phyloP scores from a whole-genome alignment of 2,888 invertebrate species.

The Lycia hirtaria region DNA sequence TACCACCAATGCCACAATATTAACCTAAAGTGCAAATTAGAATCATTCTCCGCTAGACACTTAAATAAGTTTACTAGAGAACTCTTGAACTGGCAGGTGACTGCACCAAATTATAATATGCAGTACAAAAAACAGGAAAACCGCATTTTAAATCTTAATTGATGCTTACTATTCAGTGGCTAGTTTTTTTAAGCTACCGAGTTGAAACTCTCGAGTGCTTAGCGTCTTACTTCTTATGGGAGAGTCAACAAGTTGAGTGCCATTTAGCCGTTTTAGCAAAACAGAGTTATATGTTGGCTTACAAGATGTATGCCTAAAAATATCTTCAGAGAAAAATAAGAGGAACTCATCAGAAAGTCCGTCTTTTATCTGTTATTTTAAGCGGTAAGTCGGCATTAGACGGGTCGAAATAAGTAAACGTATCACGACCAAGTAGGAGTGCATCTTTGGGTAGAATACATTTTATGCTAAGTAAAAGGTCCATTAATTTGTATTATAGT shows the following conservation, averaged over 20 bases:
- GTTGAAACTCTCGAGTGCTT: neutral
- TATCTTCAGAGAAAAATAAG: too few species aligned
- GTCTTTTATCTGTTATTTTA: too few species aligned
- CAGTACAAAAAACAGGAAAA: constrained; percentile 3
- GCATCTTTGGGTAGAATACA: too few species aligned
- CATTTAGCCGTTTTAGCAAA: too few species aligned
- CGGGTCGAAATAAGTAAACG: too few species aligned
- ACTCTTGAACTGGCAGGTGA: neutral
- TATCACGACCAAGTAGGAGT: too few species aligned
- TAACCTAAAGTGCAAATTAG: neutral
- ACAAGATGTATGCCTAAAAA: too few species aligned
- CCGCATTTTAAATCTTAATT: constrained; percentile 14
- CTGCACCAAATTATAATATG: neutral
- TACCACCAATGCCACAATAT: neutral
- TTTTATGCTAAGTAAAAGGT: too few species aligned
- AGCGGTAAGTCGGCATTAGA: too few species aligned
- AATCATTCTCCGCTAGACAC: constrained; percentile 1
- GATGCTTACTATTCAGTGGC: neutral
- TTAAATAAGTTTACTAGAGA: neutral
- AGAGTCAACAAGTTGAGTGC: neutral
- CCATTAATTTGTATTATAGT: too few species aligned
- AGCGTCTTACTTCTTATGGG: neutral
- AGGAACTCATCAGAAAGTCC: too few species aligned
- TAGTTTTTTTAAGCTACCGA: constrained; percentile 14
- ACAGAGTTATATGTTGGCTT: too few species aligned